Evolutionary conservation across 1,140 invertebrate genomes (phyloP).

Genomic region (Matsumurasca onukii): DNA sequence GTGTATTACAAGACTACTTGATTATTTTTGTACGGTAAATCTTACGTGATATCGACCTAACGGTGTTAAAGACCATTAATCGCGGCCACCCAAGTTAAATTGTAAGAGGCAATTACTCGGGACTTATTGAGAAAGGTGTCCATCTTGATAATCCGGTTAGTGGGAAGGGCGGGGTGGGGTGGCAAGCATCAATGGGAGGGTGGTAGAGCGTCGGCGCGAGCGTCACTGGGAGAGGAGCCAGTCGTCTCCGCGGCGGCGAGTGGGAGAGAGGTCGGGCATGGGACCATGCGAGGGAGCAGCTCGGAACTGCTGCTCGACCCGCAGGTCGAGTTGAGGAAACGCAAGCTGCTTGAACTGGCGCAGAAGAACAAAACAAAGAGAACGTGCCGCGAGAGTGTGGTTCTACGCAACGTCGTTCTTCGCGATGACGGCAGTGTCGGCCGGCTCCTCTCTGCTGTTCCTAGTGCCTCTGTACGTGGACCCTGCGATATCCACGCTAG

Average conservation of each 20-base stretch:
- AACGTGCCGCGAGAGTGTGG: constrained; percentile 71
- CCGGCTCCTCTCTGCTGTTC: constrained; percentile 80
- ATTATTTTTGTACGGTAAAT: too few relatives aligned
- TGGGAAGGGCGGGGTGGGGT: constrained; percentile 48
- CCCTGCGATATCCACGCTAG: constrained; percentile 83
- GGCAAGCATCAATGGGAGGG: constrained; percentile 37
- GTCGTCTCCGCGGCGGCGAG: too few relatives aligned
- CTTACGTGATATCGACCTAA: too few relatives aligned
- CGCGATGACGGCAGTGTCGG: constrained; percentile 74
- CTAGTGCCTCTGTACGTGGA: constrained; percentile 87
- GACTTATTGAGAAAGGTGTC: constrained; percentile 25
- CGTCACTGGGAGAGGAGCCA: too few relatives aligned
- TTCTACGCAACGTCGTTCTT: constrained; percentile 79
- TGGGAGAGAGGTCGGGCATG: too few relatives aligned
- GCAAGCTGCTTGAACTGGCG: constrained; percentile 64
- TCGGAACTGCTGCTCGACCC: constrained; percentile 79
- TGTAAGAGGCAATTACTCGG: constrained; percentile 16
- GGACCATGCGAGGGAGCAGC: constrained; percentile 74
- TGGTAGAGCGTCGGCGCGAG: constrained; percentile 46
- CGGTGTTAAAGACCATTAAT: constrained; percentile 16
- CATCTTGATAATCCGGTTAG: constrained; percentile 29
- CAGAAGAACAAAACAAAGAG: constrained; percentile 55
- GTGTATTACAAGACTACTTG: too few relatives aligned
- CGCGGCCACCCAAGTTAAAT: neutral
- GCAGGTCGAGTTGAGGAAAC: constrained; percentile 67